These are phyloP conservation scores for Callimorpha dominula DNA, from an alignment of 2,888 invertebrate genomes.

Conservation along the genomic window DNA sequence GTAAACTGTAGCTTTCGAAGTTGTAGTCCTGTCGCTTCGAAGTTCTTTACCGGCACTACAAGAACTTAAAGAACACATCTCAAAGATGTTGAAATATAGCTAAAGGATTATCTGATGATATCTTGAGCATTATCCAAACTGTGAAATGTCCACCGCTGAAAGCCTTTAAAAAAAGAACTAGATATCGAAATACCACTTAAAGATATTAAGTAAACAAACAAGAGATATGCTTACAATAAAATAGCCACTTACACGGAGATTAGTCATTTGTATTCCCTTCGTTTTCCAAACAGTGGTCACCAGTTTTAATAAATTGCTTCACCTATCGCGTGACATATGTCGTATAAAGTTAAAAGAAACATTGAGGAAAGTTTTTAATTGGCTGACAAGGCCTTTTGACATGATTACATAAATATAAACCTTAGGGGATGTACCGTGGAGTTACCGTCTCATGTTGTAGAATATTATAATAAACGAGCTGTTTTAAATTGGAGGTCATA, in stretches of 20 bases:
- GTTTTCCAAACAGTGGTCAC: no score
- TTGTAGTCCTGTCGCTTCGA: no score
- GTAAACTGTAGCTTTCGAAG: no score
- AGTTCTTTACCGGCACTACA: no score
- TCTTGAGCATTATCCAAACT: no score
- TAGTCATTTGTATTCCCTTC: no score
- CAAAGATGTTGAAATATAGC: no score
- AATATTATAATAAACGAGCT: not conserved
- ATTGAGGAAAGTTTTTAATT: slow-evolving; percentile 4
- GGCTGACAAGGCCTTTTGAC: slow-evolving; percentile 1
- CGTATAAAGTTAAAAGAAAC: slow-evolving; percentile 6
- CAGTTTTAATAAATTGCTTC: not conserved
- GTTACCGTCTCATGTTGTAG: not conserved
- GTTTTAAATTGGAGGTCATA: not conserved
- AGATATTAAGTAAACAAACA: not conserved
- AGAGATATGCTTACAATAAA: not conserved
- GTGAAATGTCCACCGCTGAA: no score
- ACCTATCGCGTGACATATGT: not conserved
- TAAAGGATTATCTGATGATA: no score
- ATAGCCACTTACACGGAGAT: no score
- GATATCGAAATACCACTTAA: not conserved
- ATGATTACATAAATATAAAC: not conserved
- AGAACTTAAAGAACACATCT: no score
- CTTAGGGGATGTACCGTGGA: slow-evolving; percentile 4
- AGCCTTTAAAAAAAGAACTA: no score